Evolutionary conservation across 2,797 vertebrate genomes (phyloP).

Genomic region (Brotula barbata): DNA sequence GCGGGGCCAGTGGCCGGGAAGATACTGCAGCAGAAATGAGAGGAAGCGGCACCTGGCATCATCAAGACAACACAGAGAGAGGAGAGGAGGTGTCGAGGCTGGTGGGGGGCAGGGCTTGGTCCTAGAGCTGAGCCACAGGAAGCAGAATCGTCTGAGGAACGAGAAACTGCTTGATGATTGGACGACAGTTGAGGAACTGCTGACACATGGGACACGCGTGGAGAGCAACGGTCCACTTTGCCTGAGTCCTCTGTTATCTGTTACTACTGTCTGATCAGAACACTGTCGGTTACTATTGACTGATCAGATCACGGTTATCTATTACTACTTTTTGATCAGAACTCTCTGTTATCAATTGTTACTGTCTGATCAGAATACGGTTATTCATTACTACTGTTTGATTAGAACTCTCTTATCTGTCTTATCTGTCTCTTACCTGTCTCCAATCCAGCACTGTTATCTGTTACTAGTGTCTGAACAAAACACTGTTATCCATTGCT

Average conservation of each 20-base stretch:
- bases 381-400: too few species aligned
- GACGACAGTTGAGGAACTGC: slow-evolving; percentile 77
- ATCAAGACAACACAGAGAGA: slow-evolving; percentile 66
- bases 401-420: too few species aligned
- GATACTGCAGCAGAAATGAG: slow-evolving; percentile 72
- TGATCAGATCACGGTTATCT: too few species aligned
- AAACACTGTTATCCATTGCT: slow-evolving; percentile 75
- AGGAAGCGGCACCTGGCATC: slow-evolving; percentile 66
- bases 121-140: slow-evolving; percentile 75
- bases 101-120: slow-evolving; percentile 44
- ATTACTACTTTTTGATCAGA: too few species aligned
- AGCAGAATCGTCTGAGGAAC: slow-evolving; percentile 74
- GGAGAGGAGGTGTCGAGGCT: slow-evolving; percentile 37
- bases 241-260: slow-evolving; percentile 73
- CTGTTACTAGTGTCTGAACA: slow-evolving; percentile 75
- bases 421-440: too few species aligned
- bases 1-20: slow-evolving; percentile 57
- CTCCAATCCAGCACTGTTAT: too few species aligned
- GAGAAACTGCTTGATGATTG: slow-evolving; percentile 78
- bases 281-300: neutral
- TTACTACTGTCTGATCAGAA: slow-evolving; percentile 67
- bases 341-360: slow-evolving; percentile 38
- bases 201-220: slow-evolving; percentile 70
- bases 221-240: slow-evolving; percentile 65
- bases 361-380: too few species aligned